Percentiles rank a stretch among this genome's conserved stretches.
These are phyloP conservation scores for Strigamia transsilvanica DNA, from an alignment of 2,888 invertebrate species.

Conservation along the genomic window DNA sequence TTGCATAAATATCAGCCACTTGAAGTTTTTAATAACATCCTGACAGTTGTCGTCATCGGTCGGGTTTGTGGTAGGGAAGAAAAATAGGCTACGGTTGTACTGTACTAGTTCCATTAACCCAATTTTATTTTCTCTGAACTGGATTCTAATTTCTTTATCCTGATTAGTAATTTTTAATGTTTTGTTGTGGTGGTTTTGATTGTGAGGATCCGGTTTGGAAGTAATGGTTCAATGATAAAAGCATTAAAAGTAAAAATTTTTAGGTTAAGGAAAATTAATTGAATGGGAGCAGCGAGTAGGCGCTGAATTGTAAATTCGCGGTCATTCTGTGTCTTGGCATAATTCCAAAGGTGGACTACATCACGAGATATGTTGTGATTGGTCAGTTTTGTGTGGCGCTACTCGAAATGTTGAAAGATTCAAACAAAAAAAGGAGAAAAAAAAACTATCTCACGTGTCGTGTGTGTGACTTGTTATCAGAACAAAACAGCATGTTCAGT, in stretches of 20 bases:
- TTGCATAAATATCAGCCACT: neutral
- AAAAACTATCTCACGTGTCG: neutral
- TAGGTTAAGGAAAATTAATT: neutral
- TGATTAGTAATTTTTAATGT: neutral
- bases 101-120: conserved; percentile 21
- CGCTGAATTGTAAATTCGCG: neutral
- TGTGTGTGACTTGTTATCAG: neutral
- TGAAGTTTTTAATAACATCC: neutral
- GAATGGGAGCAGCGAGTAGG: neutral
- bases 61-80: neutral
- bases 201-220: neutral
- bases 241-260: neutral
- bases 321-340: neutral
- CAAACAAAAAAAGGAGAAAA: neutral
- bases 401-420: conserved; percentile 17
- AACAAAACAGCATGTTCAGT: neutral
- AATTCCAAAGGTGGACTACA: conserved; percentile 1
- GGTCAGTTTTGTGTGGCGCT: conserved; percentile 22
- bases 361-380: conserved; percentile 21
- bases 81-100: neutral
- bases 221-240: neutral
- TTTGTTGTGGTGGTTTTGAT: neutral
- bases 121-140: conserved; percentile 31
- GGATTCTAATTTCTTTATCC: neutral
- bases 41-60: neutral